These are phyloP conservation scores for Numenius arquata DNA, from an alignment of 2,113 vertebrate genomes.

Conservation along the genomic window DNA sequence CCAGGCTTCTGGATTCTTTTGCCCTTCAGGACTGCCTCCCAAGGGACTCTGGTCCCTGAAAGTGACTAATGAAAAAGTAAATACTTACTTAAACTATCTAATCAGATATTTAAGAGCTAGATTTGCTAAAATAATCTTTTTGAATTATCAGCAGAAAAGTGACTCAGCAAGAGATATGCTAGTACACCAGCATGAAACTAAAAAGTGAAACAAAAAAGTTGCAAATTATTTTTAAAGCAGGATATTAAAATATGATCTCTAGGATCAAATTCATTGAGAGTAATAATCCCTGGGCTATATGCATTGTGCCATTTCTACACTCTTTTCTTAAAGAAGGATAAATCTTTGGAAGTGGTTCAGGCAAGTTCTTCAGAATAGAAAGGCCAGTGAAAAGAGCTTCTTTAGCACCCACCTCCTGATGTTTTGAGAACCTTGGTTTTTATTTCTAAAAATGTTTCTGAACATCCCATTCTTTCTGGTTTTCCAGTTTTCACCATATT, in stretches of 20 bases:
- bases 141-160: background rate
- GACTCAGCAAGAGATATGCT: background rate
- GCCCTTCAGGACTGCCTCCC: background rate
- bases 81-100: background rate
- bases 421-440: background rate
- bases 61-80: background rate
- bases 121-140: background rate
- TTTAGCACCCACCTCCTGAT: fast-evolving
- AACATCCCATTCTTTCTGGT: fast-evolving
- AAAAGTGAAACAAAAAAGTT: background rate
- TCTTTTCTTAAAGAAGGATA: background rate
- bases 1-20: background rate
- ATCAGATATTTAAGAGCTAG: background rate
- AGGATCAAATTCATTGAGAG: background rate
- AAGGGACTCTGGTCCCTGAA: background rate
- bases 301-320: background rate
- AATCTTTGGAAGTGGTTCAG: background rate
- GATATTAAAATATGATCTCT: background rate
- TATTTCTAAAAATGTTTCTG: background rate
- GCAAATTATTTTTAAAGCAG: background rate
- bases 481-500: background rate
- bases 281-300: background rate
- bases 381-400: background rate
- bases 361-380: background rate
- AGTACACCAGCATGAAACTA: background rate